phyloP scores from a whole-genome alignment of 2,113 vertebrate species.

The Romanogobio albipinnatus region DNA sequence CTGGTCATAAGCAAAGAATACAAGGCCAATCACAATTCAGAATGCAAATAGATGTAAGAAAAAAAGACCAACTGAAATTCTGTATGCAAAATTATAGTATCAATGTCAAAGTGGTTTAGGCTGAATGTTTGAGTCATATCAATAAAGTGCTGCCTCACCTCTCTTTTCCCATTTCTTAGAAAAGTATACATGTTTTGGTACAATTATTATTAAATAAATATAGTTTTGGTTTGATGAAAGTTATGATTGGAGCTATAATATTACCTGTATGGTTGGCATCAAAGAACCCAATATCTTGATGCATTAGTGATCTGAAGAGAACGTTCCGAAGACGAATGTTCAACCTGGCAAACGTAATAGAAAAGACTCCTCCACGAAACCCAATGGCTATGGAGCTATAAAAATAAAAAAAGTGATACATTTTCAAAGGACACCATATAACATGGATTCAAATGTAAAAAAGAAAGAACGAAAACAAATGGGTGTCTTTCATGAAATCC shows the following conservation, averaged over 20 bases:
- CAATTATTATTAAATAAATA: background rate
- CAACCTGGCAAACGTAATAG: slow-evolving; percentile 87
- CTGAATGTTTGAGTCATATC: background rate
- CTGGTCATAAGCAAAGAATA: background rate
- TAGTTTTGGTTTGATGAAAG: background rate
- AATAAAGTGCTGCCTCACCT: background rate
- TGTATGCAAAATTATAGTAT: background rate
- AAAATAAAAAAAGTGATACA: slow-evolving; percentile 63
- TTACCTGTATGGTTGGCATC: slow-evolving; percentile 95
- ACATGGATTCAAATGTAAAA: background rate
- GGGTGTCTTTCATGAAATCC: background rate
- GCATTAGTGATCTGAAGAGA: slow-evolving; percentile 89
- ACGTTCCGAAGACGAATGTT: slow-evolving; percentile 91
- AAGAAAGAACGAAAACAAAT: no score
- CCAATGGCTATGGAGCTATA: slow-evolving; percentile 90
- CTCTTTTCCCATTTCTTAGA: background rate
- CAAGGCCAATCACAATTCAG: background rate
- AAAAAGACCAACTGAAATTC: background rate
- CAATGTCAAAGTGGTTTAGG: background rate
- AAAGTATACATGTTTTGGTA: background rate
- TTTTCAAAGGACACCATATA: slow-evolving; percentile 37
- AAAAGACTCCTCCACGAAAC: slow-evolving; percentile 91
- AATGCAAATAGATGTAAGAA: background rate
- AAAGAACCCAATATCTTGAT: slow-evolving; percentile 94
- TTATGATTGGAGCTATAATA: slow-evolving; percentile 11